Evolutionary conservation across 1,140 invertebrate species (phyloP), one percentile per base, ranked within the genome.

Genomic region (Bombus haemorrhoidalis): DNA sequence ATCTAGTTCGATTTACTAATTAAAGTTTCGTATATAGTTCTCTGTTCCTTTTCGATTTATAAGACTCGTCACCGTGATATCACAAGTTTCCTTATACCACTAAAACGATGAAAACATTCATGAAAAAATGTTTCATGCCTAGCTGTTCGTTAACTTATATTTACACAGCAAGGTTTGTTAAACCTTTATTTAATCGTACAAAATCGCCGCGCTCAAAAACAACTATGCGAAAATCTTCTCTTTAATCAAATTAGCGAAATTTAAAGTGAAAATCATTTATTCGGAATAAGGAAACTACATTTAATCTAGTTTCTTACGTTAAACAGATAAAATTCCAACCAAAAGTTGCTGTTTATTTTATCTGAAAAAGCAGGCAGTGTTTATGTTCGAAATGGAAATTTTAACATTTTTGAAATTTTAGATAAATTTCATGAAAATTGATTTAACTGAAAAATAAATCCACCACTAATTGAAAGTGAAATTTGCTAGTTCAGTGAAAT

Each of bases 41-140:
- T 39, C 12, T 22, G 13, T 25, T 43, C 32, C 10, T 15, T 53
- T 10, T 34, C 73, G 22, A 53, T 53, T 53, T 53, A 8, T 53
- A 53, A 53, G 47, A 53, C 22, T 53, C 12, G 73, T 47, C 41
- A 25, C 25, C 57, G 41, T 59, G 25, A 41, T 77, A 64, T 78
- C 75, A 78, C 75, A 78, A 64, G 22, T 64, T 78, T 64, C 59
- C 39, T 64, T 78, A 64, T n/a, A 43, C 9, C 59, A 78, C 73
- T 75, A 78, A 64, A 39, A 53, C 25, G 25, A 64, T 37, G 18
- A 34, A 43, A 78, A 78, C 75, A n/a, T 77, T 10, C 53, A n/a
- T 3, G 34, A 25, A 59, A 34, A 39, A 34, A 0, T n/a, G 28
- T 62, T n/a, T 47, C 32, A 5, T n/a, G 34, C 9, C n/a, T 9